Evolutionary conservation across 2,797 vertebrate species (phyloP).

Genomic region (Molossus alvarezi): DNA sequence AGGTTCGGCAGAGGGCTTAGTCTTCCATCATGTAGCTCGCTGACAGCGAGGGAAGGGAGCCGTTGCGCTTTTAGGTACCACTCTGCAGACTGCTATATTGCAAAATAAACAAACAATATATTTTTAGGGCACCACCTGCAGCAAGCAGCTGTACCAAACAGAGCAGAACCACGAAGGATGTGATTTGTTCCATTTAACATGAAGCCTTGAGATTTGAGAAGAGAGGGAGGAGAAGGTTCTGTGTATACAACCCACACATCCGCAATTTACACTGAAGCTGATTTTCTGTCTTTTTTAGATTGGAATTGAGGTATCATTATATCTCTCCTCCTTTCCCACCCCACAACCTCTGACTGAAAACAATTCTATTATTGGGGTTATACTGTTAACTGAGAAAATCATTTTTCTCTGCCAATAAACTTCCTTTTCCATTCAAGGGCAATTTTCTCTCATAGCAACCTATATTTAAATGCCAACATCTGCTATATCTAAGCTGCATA

Average conservation of each 20-base stretch:
- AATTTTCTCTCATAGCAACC: conserved; percentile 80
- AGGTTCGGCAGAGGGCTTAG: neutral
- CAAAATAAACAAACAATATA: conserved; percentile 87
- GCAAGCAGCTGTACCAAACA: conserved; percentile 85
- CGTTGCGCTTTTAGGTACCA: conserved; percentile 73
- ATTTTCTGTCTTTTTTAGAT: conserved; percentile 74
- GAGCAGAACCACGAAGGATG: conserved; percentile 82
- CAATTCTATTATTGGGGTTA: conserved; percentile 83
- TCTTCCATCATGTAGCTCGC: conserved; percentile 61
- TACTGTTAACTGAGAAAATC: conserved; percentile 81
- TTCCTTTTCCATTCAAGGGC: conserved; percentile 81
- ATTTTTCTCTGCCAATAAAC: conserved; percentile 79
- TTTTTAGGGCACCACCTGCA: conserved; percentile 88
- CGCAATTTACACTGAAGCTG: conserved; percentile 68
- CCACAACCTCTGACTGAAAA: conserved; percentile 77
- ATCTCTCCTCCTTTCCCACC: conserved; percentile 70
- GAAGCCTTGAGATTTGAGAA: conserved; percentile 80
- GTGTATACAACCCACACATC: conserved; percentile 22
- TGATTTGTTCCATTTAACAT: conserved; percentile 86
- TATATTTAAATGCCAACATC: conserved; percentile 85
- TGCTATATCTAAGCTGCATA: conserved; percentile 77
- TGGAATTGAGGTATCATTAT: conserved; percentile 81
- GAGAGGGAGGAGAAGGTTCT: conserved; percentile 77
- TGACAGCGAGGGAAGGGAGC: neutral
- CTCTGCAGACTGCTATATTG: conserved; percentile 79